These are phyloP conservation scores for Rhopalosiphum padi DNA, from an alignment of 1,140 invertebrate genomes.

Conservation along the genomic window DNA sequence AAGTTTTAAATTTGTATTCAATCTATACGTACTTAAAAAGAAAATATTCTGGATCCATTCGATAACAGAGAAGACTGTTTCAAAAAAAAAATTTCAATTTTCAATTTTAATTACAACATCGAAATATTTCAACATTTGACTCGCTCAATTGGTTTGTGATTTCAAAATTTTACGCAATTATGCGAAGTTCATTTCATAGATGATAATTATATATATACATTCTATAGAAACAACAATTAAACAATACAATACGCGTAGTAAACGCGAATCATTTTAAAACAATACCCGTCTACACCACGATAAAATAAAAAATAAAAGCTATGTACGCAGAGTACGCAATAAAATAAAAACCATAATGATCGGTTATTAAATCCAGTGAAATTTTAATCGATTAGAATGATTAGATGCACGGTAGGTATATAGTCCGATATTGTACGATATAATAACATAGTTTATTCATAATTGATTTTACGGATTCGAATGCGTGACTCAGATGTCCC, in stretches of 20 bases:
- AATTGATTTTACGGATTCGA: conserved; percentile 39
- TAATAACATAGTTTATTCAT: not conserved
- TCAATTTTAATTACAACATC: not conserved
- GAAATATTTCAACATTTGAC: not conserved
- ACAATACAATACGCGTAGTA: not conserved
- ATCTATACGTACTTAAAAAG: not conserved
- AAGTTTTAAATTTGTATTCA: not conserved
- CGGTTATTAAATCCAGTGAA: not conserved
- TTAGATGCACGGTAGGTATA: not conserved
- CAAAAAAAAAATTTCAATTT: not conserved
- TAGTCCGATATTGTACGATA: not conserved
- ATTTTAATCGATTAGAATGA: not conserved
- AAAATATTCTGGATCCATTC: not conserved
- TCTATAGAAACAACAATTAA: not conserved
- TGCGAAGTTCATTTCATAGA: not conserved
- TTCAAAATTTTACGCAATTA: not conserved
- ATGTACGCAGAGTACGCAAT: not conserved
- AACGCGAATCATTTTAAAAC: not conserved
- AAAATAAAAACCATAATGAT: not conserved
- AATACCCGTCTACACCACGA: not conserved
- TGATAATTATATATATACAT: not conserved
- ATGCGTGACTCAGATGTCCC: conserved; percentile 32
- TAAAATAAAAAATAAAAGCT: not conserved
- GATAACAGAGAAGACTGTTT: not conserved
- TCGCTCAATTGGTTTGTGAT: not conserved